Evolutionary conservation across 37 sponge, comb jelly and placozoan genomes (phyloP).

Genomic region (Cliona cf. orientalis): DNA sequence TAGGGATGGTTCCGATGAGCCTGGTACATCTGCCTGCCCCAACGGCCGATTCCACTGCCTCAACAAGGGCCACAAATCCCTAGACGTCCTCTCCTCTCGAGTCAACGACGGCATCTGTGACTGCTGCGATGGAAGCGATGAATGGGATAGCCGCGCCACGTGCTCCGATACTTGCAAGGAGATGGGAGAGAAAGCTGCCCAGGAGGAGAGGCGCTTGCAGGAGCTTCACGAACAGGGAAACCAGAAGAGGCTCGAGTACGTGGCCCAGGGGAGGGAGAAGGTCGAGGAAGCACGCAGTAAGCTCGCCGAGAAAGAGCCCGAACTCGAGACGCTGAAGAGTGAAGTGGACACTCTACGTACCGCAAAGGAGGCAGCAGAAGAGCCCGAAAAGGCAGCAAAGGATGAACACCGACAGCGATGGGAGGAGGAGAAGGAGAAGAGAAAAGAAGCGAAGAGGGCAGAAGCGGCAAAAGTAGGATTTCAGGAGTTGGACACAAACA

Average conservation of each 20-base stretch:
- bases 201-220: conserved; percentile 28
- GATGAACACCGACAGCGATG: conserved; percentile 65
- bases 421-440: conserved; percentile 51
- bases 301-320: conserved; percentile 42
- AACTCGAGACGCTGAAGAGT: conserved; percentile 49
- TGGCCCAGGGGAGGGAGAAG: conserved; percentile 43
- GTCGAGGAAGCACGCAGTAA: conserved; percentile 28
- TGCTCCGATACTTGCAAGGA: conserved; percentile 80
- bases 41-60: conserved; percentile 80
- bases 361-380: conserved; percentile 82
- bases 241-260: conserved; percentile 67
- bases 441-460: conserved; percentile 32
- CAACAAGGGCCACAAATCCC: conserved; percentile 71
- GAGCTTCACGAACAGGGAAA: conserved; percentile 59
- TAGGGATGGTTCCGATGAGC: conserved; percentile 94
- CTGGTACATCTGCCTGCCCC: conserved; percentile 94
- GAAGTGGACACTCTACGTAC: conserved; percentile 45
- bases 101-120: conserved; percentile 96
- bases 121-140: conserved; percentile 97
- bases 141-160: conserved; percentile 39
- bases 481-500: conserved; percentile 58
- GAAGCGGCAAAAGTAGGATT: conserved; percentile 56
- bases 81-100: conserved; percentile 72
- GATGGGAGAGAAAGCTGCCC: conserved; percentile 58
- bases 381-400: conserved; percentile 78